These are phyloP conservation scores for Beroe ovata DNA, from an alignment of 37 sponge, comb jelly and placozoan species.

Conservation along the genomic window DNA sequence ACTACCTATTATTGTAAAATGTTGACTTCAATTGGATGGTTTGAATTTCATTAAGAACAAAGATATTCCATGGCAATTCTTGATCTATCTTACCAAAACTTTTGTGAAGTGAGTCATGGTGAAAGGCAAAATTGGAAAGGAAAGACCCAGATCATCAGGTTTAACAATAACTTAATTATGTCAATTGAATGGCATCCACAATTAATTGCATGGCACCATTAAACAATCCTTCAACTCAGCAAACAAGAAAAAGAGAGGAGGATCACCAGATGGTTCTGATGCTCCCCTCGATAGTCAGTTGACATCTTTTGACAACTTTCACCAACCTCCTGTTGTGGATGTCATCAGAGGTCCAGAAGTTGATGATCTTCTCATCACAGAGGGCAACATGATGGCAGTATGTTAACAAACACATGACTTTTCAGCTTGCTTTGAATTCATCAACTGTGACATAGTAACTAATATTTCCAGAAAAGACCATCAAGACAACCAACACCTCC, in stretches of 20 bases:
- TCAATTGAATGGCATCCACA: too few relatives aligned
- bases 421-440: too few relatives aligned
- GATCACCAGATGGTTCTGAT: conserved; percentile 61
- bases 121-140: conserved; percentile 25
- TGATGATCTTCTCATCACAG: conserved; percentile 15
- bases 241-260: conserved; percentile 37
- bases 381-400: conserved; percentile 49
- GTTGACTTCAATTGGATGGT: too few relatives aligned
- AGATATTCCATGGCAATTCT: too few relatives aligned
- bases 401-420: too few relatives aligned
- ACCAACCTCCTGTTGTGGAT: conserved; percentile 53
- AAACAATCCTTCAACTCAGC: too few relatives aligned
- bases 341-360: conserved; percentile 45
- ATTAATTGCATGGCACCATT: too few relatives aligned
- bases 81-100: too few relatives aligned
- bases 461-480: conserved; percentile 47
- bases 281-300: conserved; percentile 18
- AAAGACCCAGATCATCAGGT: conserved; percentile 55
- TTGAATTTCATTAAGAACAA: too few relatives aligned
- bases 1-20: too few relatives aligned
- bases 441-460: too few relatives aligned
- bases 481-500: neutral
- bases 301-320: conserved; percentile 13
- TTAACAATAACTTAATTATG: neutral
- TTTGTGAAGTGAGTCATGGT: conserved; percentile 16